These are phyloP conservation scores for Macrochelys suwanniensis DNA, from an alignment of 2,797 vertebrate species.

Conservation along the genomic window DNA sequence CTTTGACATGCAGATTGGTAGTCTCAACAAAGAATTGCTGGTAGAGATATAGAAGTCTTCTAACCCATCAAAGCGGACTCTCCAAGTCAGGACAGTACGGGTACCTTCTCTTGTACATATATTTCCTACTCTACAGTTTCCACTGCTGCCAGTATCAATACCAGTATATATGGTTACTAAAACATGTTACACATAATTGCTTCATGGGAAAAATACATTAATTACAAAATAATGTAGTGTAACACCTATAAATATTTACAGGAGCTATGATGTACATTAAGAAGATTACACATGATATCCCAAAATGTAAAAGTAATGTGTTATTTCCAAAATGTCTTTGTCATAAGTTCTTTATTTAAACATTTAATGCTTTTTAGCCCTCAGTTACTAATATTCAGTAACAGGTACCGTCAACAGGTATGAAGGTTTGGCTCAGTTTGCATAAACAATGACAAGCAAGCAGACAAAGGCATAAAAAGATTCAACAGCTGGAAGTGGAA, in stretches of 20 bases:
- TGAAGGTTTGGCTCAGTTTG: neutral
- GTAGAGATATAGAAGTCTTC: neutral
- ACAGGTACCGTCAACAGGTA: neutral
- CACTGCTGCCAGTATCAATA: neutral
- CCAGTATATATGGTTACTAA: neutral
- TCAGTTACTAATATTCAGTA: neutral
- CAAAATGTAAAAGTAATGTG: accelerated
- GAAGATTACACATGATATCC: neutral
- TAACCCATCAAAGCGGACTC: accelerated
- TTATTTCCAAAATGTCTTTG: neutral
- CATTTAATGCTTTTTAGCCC: neutral
- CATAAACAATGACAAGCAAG: neutral
- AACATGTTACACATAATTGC: neutral
- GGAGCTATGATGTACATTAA: neutral
- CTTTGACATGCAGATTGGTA: neutral
- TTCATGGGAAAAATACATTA: too few species aligned
- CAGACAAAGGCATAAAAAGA: accelerated
- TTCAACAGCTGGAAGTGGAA: neutral
- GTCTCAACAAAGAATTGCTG: neutral
- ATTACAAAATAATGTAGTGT: too few species aligned
- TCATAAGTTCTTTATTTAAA: neutral
- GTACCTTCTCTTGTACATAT: neutral
- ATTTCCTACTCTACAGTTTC: neutral
- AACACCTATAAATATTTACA: neutral
- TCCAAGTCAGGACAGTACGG: neutral